These are phyloP conservation scores for Porites lobata DNA, from an alignment of 92 coral and sea anemone genomes.

Conservation along the genomic window DNA sequence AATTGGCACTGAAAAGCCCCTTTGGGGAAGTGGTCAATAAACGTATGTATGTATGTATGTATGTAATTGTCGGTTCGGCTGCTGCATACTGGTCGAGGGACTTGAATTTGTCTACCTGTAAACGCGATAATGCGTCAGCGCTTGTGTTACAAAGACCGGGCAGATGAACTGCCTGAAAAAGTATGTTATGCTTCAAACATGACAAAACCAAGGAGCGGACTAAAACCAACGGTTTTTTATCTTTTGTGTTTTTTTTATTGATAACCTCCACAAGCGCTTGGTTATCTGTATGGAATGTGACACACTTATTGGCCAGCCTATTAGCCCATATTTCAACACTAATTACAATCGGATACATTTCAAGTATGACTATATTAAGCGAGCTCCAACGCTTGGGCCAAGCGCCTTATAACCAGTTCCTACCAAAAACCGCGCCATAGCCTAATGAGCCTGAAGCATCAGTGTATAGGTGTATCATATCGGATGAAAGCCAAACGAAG, in stretches of 20 bases:
- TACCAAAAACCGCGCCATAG: slow-evolving; percentile 57
- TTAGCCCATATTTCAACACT: slow-evolving; percentile 23
- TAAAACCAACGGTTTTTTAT: slow-evolving; percentile 28
- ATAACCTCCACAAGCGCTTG: slow-evolving; percentile 18
- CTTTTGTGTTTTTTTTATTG: slow-evolving; percentile 44
- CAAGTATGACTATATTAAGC: slow-evolving; percentile 43
- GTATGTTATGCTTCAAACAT: slow-evolving; percentile 40
- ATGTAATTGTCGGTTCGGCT: slow-evolving; percentile 22
- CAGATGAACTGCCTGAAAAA: slow-evolving; percentile 47
- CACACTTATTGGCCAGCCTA: slow-evolving; percentile 25
- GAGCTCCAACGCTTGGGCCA: slow-evolving; percentile 52
- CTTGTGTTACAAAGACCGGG: slow-evolving; percentile 14
- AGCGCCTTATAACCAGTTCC: slow-evolving; percentile 53
- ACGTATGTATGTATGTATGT: too few relatives aligned
- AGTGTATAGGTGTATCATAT: slow-evolving; percentile 11
- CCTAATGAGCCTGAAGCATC: slow-evolving; percentile 57
- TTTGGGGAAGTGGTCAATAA: too few relatives aligned
- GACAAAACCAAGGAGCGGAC: slow-evolving; percentile 43
- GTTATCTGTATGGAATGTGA: slow-evolving; percentile 39
- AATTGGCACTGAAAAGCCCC: too few relatives aligned
- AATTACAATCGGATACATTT: slow-evolving; percentile 30
- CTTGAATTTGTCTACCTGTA: slow-evolving; percentile 61
- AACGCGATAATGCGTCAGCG: slow-evolving; percentile 54
- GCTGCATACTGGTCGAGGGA: slow-evolving; percentile 22
- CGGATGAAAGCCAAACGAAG: slow-evolving; percentile 19